Evolutionary conservation across 2,113 vertebrate species (phyloP).

Genomic region (Delphinapterus leucas): DNA sequence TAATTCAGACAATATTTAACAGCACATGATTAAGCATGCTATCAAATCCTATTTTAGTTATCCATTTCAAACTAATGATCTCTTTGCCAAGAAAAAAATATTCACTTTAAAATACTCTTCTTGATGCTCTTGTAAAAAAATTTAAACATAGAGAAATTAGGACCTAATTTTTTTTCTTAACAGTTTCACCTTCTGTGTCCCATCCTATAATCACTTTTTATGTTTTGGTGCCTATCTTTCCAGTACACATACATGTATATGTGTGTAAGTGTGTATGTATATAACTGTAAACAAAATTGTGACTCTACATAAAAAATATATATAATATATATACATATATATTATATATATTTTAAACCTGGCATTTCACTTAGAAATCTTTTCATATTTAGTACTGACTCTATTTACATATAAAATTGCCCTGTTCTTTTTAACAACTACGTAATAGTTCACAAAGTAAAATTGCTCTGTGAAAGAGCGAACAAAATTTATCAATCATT

Average conservation of each 20-base stretch:
- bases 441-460: background rate
- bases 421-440: background rate
- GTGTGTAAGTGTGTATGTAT: background rate
- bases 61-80: constrained; percentile 43
- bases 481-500: background rate
- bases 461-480: background rate
- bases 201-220: background rate
- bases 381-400: background rate
- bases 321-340: background rate
- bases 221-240: background rate
- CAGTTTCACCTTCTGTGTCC: background rate
- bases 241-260: background rate
- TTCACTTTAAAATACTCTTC: constrained; percentile 5
- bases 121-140: background rate
- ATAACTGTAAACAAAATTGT: background rate
- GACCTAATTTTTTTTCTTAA: background rate
- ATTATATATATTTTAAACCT: background rate
- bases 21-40: constrained; percentile 34
- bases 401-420: background rate
- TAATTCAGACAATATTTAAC: constrained; percentile 38
- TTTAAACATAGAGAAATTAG: background rate
- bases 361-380: background rate
- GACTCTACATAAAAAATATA: background rate
- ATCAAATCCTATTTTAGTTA: constrained; percentile 45
- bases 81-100: constrained; percentile 16